Conservation (phyloP, 2,113 vertebrate species). For the Oxygymnocypris stewartii region DNA sequence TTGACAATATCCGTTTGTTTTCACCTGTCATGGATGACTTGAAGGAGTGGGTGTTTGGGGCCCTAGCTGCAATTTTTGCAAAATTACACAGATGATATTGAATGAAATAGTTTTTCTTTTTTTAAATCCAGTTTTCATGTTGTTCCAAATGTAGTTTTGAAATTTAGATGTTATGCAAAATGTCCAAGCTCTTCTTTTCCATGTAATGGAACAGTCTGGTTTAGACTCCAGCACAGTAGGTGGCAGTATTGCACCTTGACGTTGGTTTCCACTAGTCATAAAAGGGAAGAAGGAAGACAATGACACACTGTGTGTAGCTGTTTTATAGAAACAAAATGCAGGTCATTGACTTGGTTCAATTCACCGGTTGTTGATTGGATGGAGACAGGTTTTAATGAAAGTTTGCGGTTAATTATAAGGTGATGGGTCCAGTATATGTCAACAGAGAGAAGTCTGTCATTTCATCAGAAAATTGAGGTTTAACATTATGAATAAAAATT, state of each 20-base stretch:
- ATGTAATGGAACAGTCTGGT: not conserved
- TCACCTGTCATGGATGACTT: constrained; percentile 66
- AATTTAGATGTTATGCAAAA: not conserved
- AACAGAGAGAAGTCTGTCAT: not conserved
- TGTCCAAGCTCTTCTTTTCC: not conserved
- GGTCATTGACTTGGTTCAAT: not conserved
- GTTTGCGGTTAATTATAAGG: too few species aligned
- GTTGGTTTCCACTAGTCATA: not conserved
- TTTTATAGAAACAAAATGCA: not conserved
- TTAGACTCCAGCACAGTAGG: not conserved
- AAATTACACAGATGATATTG: not conserved
- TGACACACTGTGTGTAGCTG: not conserved
- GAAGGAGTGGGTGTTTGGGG: constrained; percentile 41
- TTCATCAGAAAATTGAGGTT: not conserved
- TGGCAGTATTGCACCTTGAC: not conserved
- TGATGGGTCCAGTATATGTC: not conserved
- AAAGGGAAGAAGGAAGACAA: not conserved
- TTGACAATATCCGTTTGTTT: constrained; percentile 73
- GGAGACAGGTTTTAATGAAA: too few species aligned
- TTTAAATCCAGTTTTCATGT: not conserved
- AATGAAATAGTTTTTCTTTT: not conserved
- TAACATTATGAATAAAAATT: not conserved
- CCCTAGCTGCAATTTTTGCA: not conserved
- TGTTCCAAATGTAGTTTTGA: not conserved
- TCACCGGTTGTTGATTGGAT: not conserved